Percentiles rank a stretch among this genome's conserved stretches.
phyloP scores from a whole-genome alignment of 2,888 invertebrate genomes.

The Prosopocoilus inquinatus region DNA sequence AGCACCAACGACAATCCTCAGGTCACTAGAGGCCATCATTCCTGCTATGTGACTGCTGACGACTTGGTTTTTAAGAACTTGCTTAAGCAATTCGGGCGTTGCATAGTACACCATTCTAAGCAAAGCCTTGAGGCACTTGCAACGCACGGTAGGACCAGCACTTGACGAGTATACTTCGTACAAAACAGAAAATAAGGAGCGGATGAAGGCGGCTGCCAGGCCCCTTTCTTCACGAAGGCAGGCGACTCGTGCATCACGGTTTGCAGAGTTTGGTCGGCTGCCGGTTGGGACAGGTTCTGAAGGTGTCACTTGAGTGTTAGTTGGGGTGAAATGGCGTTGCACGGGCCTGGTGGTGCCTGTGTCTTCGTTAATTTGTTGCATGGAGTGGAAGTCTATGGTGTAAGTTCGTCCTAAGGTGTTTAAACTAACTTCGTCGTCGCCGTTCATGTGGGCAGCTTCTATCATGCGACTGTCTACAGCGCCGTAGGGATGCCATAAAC shows the following conservation, averaged over 20 bases:
- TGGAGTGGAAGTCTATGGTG: conserved; percentile 93
- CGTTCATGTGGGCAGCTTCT: conserved; percentile 90
- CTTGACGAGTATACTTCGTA: conserved; percentile 99
- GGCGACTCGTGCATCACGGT: conserved; percentile 65
- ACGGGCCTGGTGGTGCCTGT: conserved; percentile 92
- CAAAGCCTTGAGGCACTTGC: conserved; percentile 93
- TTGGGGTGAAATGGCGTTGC: conserved; percentile 73
- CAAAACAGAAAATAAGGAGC: conserved; percentile 86
- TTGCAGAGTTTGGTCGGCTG: conserved; percentile 41
- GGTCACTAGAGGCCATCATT: conserved; percentile 96
- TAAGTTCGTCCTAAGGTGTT: conserved; percentile 91
- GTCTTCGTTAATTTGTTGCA: conserved; percentile 94
- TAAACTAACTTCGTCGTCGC: conserved; percentile 88
- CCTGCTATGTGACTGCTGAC: conserved; percentile 97
- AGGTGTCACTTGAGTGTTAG: conserved; percentile 37
- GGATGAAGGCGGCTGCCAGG: conserved; percentile 64
- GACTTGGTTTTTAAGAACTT: conserved; percentile 69
- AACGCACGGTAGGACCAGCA: conserved; percentile 95
- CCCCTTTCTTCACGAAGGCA: conserved; percentile 69
- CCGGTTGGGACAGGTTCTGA: conserved; percentile 31
- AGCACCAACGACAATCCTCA: conserved; percentile 89
- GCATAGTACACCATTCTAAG: conserved; percentile 96
- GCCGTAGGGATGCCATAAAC: conserved; percentile 89
- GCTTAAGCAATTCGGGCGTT: conserved; percentile 78
- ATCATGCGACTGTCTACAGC: conserved; percentile 91